Base-by-base conservation (phyloP, 2,797 vertebrate species). In the Epinephelus coioides region DNA sequence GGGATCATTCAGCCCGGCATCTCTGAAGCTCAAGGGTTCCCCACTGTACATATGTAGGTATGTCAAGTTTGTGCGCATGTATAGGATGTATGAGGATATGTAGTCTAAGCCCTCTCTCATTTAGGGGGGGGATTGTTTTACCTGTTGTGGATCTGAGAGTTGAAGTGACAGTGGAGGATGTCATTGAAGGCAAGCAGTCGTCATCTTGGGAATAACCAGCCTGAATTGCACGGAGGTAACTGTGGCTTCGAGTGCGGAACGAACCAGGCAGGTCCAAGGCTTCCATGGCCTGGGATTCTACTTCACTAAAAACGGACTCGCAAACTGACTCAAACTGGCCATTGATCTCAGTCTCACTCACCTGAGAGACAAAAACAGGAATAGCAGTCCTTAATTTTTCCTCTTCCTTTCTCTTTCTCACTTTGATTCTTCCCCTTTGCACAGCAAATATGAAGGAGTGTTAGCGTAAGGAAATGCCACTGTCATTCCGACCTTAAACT, bases 241-340 rank as follows among this genome's bases (percentile, higher is more conserved):
- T 99, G 97, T 99, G 98, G 95, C 98, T 99, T 94, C 98, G 97
- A 84, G 98, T 99, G 93, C 98, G 97, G 96, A 99, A 99, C 91
- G 97, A 98, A 90, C 98, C 98, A 64, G 98, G 98, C 93, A 99
- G 97, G 96, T 99, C 98, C 95, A 99, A 96, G 91, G 98, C 98
- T 88, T 98, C 98, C 97, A 99, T 98, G 95, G 98, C 98, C 97
- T 99, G 98, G 94, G 98, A 96, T 95, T 99, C 98, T 94, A 97
- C 97, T 95, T 99, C 98, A 90, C 98, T 98, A 96, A 99, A 99
- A 96, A 99, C 98, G 88, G 98, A 99, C 96, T 99, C 98, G 94
- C 98, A 99, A 95, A 99, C 98, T 86, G 98, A 99, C 96, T 99
- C 98, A 95, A 99, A 98, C 94, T 99, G 98, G 92, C 98, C 98